Percentiles rank a stretch among this genome's conserved stretches.
These are phyloP conservation scores for Prunella strophiata DNA, from an alignment of 2,797 vertebrate species.

Conservation along the genomic window DNA sequence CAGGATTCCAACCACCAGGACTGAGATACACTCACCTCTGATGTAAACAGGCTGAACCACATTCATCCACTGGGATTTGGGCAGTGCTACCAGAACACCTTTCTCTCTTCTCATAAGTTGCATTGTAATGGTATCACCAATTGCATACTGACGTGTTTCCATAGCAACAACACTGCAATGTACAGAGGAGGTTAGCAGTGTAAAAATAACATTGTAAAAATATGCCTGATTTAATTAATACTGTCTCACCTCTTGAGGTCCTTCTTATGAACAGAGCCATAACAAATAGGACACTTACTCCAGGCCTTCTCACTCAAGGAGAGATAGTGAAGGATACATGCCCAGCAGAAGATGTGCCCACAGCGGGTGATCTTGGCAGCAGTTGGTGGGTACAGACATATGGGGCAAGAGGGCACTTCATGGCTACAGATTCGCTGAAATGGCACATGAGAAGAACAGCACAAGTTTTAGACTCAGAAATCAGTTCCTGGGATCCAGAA, in stretches of 20 bases:
- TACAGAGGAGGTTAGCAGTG: not conserved
- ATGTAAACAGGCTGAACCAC: conserved; percentile 92
- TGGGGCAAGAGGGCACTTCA: conserved; percentile 97
- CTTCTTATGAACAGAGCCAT: conserved; percentile 88
- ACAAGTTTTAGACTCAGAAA: not conserved
- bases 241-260: conserved; percentile 92
- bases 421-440: conserved; percentile 96
- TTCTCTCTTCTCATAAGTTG: conserved; percentile 96
- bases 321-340: conserved; percentile 97
- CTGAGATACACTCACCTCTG: conserved; percentile 80
- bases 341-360: conserved; percentile 98
- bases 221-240: not conserved
- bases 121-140: conserved; percentile 93
- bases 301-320: conserved; percentile 94
- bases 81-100: conserved; percentile 91
- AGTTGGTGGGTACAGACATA: conserved; percentile 95
- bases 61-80: conserved; percentile 92
- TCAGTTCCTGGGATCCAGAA: not conserved
- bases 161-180: conserved; percentile 91
- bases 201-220: not conserved
- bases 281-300: conserved; percentile 98
- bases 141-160: conserved; percentile 91
- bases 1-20: not conserved
- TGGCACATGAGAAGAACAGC: not conserved
- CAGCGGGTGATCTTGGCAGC: conserved; percentile 97